These are phyloP conservation scores for Drosophila prostipennis DNA, from an alignment of 2,888 invertebrate genomes.

Conservation along the genomic window DNA sequence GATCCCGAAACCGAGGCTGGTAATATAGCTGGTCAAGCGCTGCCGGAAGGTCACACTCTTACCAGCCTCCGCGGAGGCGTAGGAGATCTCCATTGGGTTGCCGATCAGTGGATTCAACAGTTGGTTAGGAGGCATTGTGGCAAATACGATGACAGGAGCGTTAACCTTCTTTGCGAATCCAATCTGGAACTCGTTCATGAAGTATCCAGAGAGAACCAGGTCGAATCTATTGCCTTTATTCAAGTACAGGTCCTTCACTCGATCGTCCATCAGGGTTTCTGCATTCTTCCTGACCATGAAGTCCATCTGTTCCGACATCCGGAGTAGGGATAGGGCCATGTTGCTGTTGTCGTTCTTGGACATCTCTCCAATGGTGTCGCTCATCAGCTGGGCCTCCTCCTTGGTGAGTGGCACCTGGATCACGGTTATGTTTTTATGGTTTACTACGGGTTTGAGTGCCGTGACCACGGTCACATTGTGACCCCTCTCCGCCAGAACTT, in stretches of 20 bases:
- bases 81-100: constrained; percentile 67
- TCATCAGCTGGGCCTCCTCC: neutral
- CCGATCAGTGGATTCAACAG: constrained; percentile 62
- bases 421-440: neutral
- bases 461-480: constrained; percentile 82
- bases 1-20: neutral
- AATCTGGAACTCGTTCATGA: constrained; percentile 2
- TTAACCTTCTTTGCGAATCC: constrained; percentile 1
- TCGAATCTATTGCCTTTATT: neutral
- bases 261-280: neutral
- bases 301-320: neutral
- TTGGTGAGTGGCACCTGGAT: neutral
- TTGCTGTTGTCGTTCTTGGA: constrained; percentile 4
- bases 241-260: neutral
- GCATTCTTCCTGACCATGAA: neutral
- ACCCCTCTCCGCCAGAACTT: constrained; percentile 75
- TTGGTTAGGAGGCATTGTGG: constrained; percentile 53
- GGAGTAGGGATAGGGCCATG: neutral
- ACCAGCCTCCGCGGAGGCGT: constrained; percentile 38
- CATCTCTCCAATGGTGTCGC: neutral
- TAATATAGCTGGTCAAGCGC: constrained; percentile 33
- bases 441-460: constrained; percentile 41
- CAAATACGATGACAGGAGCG: constrained; percentile 43
- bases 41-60: neutral
- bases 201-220: neutral